phyloP scores from a whole-genome alignment of 2,888 invertebrate species.

The Scrobipalpa costella region DNA sequence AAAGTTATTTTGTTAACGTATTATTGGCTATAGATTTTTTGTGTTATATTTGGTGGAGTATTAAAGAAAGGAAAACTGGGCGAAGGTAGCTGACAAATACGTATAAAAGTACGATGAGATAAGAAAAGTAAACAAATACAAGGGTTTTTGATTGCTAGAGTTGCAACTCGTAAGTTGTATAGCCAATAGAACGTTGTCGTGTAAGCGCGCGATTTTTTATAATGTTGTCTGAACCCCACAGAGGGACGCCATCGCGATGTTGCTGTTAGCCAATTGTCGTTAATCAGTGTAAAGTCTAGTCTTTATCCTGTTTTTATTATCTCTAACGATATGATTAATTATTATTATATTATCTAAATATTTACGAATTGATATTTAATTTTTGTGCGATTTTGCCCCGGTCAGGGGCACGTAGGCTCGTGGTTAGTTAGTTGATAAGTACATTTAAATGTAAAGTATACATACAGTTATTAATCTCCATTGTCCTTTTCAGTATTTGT shows the following conservation, averaged over 20 bases:
- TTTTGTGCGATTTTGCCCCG: constrained; percentile 68
- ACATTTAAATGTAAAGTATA: constrained; percentile 74
- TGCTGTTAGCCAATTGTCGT: constrained; percentile 75
- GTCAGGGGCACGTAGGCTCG: constrained; percentile 67
- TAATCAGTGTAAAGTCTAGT: constrained; percentile 82
- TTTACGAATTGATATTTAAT: constrained; percentile 77
- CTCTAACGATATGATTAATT: constrained; percentile 67
- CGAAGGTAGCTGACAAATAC: no score
- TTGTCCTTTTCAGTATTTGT: constrained; percentile 80
- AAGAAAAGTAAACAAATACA: not conserved
- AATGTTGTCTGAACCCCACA: constrained; percentile 40
- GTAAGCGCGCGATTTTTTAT: constrained; percentile 4
- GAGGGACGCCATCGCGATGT: constrained; percentile 59
- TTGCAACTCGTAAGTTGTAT: no score
- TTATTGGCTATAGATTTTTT: no score
- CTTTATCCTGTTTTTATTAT: constrained; percentile 77
- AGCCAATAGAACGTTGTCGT: no score
- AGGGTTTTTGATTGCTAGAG: no score
- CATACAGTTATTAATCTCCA: constrained; percentile 77
- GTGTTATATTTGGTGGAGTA: no score
- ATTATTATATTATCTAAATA: constrained; percentile 69
- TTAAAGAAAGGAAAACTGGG: no score
- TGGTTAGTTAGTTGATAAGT: constrained; percentile 78
- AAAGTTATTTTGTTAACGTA: constrained; percentile 48
- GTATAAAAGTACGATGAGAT: no score